Conservation (phyloP, 2,113 vertebrate species). For the Emydura subglobosa region DNA sequence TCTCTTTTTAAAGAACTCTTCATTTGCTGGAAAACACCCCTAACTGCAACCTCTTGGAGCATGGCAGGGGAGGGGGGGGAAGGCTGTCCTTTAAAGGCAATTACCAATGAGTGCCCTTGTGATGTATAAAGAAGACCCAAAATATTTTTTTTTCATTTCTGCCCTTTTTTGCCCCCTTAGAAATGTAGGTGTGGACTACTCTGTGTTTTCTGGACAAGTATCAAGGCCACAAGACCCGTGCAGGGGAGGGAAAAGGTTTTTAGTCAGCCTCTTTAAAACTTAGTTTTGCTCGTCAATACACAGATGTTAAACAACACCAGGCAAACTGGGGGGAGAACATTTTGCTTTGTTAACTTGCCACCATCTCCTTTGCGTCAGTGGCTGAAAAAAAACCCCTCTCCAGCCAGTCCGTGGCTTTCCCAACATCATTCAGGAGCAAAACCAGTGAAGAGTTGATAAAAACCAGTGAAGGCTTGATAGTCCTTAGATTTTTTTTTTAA, state of each 20-base stretch:
- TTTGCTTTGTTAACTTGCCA: neutral
- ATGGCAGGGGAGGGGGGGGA: fast-evolving
- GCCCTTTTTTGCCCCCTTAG: neutral
- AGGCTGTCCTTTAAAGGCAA: fast-evolving
- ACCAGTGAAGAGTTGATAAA: neutral
- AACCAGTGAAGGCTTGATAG: neutral
- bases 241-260: neutral
- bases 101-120: neutral
- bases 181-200: neutral
- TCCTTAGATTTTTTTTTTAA: neutral
- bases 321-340: neutral
- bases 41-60: fast-evolving
- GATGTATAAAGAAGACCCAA: neutral
- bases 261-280: neutral
- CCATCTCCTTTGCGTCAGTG: neutral
- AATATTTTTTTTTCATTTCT: neutral
- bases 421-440: neutral
- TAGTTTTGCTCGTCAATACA: neutral
- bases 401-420: neutral
- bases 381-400: neutral
- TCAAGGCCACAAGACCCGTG: neutral
- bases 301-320: neutral
- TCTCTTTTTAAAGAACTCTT: neutral
- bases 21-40: fast-evolving
- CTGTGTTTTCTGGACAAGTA: neutral